Conservation (phyloP, 1,140 invertebrate genomes). For the Lethrus apterus region DNA sequence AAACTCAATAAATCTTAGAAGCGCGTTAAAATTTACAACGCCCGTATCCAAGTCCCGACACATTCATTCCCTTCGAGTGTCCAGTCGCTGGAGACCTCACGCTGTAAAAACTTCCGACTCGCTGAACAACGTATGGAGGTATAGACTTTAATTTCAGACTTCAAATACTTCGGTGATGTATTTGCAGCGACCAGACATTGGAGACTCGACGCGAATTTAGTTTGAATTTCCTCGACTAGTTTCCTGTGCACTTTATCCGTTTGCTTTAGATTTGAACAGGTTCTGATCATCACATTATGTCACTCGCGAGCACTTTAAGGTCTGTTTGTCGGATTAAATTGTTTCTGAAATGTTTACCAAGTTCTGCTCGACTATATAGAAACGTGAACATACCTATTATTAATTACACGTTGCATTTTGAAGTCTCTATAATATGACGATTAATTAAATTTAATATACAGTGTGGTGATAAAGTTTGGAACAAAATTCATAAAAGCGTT, state of each 20-base stretch:
- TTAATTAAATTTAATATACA: too few relatives aligned
- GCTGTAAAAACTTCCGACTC: conserved; percentile 20
- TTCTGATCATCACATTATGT: conserved; percentile 11
- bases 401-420: too few relatives aligned
- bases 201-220: conserved; percentile 3
- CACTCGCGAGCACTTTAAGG: too few relatives aligned
- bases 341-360: too few relatives aligned
- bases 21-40: conserved; percentile 9
- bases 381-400: too few relatives aligned
- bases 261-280: conserved; percentile 5
- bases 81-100: conserved; percentile 8
- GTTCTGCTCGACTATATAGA: too few relatives aligned
- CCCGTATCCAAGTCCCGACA: conserved; percentile 14
- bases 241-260: conserved; percentile 10
- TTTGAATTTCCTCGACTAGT: background rate
- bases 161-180: conserved; percentile 13
- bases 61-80: conserved; percentile 16
- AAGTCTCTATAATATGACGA: too few relatives aligned
- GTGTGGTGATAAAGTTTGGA: too few relatives aligned
- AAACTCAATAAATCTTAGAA: too few relatives aligned
- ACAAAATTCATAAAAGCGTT: too few relatives aligned
- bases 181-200: conserved; percentile 11
- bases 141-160: conserved; percentile 18
- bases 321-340: too few relatives aligned
- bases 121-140: conserved; percentile 20